Percentiles rank a stretch among this genome's conserved stretches.
Conservation (phyloP, 1,140 invertebrate genomes). For the Drosophila orena region DNA sequence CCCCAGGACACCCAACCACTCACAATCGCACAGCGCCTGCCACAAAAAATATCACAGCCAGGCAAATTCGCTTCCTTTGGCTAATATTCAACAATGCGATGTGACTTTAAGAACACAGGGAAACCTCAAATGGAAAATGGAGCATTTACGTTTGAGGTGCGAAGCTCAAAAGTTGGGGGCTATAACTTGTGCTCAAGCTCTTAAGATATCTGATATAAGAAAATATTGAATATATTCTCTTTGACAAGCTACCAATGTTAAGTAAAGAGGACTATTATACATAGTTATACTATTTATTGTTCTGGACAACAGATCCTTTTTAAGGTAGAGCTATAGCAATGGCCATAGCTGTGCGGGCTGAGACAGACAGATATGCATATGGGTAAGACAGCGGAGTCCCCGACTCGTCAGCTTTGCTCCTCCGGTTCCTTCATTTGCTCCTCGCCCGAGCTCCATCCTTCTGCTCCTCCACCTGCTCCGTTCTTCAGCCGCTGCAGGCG, state of each 20-base stretch:
- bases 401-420: slow-evolving; percentile 31
- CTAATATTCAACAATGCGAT: no score
- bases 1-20: slow-evolving; percentile 22
- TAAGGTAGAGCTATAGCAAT: not conserved
- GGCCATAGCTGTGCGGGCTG: slow-evolving; percentile 1
- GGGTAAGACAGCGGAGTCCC: slow-evolving; percentile 41
- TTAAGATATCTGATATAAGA: no score
- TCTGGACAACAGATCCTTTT: no score
- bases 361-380: slow-evolving; percentile 63
- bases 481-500: slow-evolving; percentile 67
- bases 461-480: not conserved
- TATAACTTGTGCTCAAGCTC: no score
- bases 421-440: slow-evolving; percentile 33
- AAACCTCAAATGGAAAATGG: no score
- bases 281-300: no score
- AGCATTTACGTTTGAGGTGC: no score
- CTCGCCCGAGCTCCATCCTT: slow-evolving; percentile 2
- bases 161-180: no score
- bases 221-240: no score
- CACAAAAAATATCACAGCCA: slow-evolving; percentile 14
- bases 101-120: no score
- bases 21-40: slow-evolving; percentile 12
- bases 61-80: slow-evolving; percentile 10
- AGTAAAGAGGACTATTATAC: no score
- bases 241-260: no score